phyloP scores from a whole-genome alignment of 2,797 vertebrate species.

The Siniperca scherzeri region DNA sequence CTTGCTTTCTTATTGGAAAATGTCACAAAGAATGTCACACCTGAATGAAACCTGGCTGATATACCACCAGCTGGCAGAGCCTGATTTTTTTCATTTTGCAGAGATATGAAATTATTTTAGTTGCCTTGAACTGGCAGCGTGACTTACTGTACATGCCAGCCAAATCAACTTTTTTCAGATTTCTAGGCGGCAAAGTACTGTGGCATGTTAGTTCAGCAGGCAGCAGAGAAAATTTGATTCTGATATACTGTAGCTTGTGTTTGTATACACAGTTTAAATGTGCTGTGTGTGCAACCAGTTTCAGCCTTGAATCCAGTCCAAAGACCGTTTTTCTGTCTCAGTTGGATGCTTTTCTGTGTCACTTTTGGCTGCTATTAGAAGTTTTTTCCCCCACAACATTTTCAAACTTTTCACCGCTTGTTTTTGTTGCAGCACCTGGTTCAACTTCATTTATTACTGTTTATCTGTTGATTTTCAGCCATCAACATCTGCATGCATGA shows the following conservation, averaged over 20 bases:
- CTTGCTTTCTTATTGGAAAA: slow-evolving; percentile 24
- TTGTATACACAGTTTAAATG: slow-evolving; percentile 16
- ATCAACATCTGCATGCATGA: background rate
- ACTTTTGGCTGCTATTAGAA: background rate
- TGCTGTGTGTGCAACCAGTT: background rate
- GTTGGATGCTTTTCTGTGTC: background rate
- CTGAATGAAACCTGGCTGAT: slow-evolving; percentile 5
- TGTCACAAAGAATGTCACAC: slow-evolving; percentile 13
- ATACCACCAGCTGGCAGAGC: slow-evolving; percentile 6
- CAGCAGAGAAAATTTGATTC: slow-evolving; percentile 1
- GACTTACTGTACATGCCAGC: background rate
- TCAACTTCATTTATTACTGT: background rate
- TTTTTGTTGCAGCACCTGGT: background rate
- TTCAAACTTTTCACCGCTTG: background rate
- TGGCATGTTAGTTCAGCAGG: slow-evolving; percentile 6
- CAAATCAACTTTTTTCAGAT: background rate
- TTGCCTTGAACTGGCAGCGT: slow-evolving; percentile 1
- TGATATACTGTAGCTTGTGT: slow-evolving; percentile 19
- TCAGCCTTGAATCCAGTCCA: slow-evolving; percentile 31
- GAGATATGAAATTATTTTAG: slow-evolving; percentile 20
- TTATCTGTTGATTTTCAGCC: background rate
- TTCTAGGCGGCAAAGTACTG: slow-evolving; percentile 6
- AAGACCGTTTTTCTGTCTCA: background rate
- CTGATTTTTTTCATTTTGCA: slow-evolving; percentile 6
- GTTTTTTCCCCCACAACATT: background rate